A percentile compares a stretch with the other conserved stretches of the same genome.
Evolutionary conservation across 23 tunicate species (phyloP).

Genomic region (Trididemnum clinides): DNA sequence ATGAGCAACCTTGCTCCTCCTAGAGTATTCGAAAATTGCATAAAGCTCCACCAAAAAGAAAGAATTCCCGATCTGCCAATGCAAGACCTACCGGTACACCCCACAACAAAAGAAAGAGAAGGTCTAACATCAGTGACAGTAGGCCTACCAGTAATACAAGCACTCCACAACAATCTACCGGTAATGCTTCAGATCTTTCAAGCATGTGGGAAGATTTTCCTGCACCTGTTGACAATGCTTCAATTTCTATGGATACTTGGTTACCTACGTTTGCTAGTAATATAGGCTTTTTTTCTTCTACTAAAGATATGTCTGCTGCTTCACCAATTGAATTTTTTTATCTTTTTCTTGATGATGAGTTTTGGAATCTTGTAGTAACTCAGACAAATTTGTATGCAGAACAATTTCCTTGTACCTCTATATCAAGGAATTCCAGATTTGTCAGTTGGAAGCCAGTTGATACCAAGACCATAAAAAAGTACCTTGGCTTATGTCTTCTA

Average conservation of each 20-base stretch:
- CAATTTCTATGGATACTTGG: conserved; percentile 31
- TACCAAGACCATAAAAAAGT: conserved; percentile 20
- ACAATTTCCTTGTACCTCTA: conserved; percentile 15
- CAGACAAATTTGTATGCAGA: conserved; percentile 33
- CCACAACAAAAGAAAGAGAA: conserved; percentile 30
- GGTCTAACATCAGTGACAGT: background rate
- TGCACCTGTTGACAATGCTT: conserved; percentile 34
- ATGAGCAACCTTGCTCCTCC: conserved; percentile 33
- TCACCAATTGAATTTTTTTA: conserved; percentile 10
- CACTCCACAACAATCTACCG: conserved; percentile 19
- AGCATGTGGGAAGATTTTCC: conserved; percentile 32
- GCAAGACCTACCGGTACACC: conserved; percentile 37
- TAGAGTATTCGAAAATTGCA: conserved; percentile 24
- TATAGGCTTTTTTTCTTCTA: conserved; percentile 22
- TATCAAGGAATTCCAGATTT: conserved; percentile 25
- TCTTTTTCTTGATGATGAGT: conserved; percentile 18
- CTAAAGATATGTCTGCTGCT: conserved; percentile 20
- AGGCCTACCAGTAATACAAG: conserved; percentile 4
- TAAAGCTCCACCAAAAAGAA: conserved; percentile 23
- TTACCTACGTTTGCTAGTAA: conserved; percentile 23
- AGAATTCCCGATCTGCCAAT: conserved; percentile 17
- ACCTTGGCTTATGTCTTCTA: conserved; percentile 26
- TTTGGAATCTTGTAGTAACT: conserved; percentile 20
- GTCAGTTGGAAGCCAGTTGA: conserved; percentile 21
- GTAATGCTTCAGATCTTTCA: conserved; percentile 29